phyloP scores from a whole-genome alignment of 1,140 invertebrate species.

The Probaryconus sp. region DNA sequence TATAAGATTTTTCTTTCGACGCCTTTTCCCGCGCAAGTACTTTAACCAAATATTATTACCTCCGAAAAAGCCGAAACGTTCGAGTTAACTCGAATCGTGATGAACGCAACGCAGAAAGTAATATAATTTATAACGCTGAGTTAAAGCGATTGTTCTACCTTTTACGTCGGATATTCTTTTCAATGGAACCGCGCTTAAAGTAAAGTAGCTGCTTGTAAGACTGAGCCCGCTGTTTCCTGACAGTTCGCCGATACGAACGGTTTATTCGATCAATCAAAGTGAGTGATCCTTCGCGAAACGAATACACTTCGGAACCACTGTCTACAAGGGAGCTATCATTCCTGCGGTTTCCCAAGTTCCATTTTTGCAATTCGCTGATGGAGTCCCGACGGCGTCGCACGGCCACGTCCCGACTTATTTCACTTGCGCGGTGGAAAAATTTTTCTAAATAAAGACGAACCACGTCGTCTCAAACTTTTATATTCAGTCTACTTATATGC shows the following conservation, averaged over 20 bases:
- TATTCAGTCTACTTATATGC: conserved; percentile 7
- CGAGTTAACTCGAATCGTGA: conserved; percentile 4
- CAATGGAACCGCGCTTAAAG: conserved; percentile 10
- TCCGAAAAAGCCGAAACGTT: conserved; percentile 15
- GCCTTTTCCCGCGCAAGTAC: no score
- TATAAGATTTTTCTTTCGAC: no score
- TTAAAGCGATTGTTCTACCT: conserved; percentile 39
- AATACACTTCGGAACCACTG: conserved; percentile 29
- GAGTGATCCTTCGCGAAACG: conserved; percentile 58
- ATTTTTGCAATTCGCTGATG: conserved; percentile 30
- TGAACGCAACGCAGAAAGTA: not conserved
- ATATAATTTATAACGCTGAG: conserved; percentile 34
- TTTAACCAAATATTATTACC: no score
- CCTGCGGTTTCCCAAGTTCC: not conserved
- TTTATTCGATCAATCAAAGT: conserved; percentile 64
- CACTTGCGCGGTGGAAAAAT: conserved; percentile 12
- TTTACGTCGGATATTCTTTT: conserved; percentile 30
- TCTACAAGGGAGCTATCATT: conserved; percentile 13
- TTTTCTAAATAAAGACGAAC: conserved; percentile 24
- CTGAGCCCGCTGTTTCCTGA: conserved; percentile 43
- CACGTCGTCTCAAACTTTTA: not conserved
- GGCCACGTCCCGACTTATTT: no score
- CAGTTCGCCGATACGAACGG: conserved; percentile 55
- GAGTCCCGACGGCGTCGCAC: conserved; percentile 11
- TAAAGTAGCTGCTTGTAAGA: conserved; percentile 53